These are phyloP conservation scores for Psix sp. DNA, from an alignment of 1,140 invertebrate genomes.

Conservation along the genomic window DNA sequence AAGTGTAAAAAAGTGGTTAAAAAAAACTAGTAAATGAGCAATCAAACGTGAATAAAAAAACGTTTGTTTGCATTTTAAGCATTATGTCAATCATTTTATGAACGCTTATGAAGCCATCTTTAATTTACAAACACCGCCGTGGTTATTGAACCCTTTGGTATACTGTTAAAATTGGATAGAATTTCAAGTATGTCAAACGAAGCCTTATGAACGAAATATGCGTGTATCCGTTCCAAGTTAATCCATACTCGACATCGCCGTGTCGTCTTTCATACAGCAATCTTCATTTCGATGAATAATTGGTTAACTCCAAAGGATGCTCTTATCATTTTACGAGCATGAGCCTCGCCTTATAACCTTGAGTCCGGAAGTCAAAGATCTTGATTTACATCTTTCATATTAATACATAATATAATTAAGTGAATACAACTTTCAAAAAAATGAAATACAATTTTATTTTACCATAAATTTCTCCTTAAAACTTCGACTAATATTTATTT, in stretches of 20 bases:
- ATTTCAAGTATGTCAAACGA: constrained; percentile 69
- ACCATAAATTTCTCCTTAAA: too few relatives aligned
- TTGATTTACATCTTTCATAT: constrained; percentile 27
- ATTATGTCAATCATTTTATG: too few relatives aligned
- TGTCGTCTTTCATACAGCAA: constrained; percentile 46
- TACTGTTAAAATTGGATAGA: constrained; percentile 68
- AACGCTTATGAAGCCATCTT: too few relatives aligned
- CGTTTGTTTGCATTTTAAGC: too few relatives aligned
- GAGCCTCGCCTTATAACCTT: constrained; percentile 11
- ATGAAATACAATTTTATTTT: too few relatives aligned
- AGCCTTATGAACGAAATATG: constrained; percentile 62
- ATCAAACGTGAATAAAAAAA: too few relatives aligned
- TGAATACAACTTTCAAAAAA: too few relatives aligned
- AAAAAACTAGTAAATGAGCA: too few relatives aligned
- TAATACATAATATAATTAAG: too few relatives aligned
- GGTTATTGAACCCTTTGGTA: constrained; percentile 57
- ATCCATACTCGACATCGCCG: constrained; percentile 47
- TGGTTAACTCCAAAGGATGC: constrained; percentile 13
- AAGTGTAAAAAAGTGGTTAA: too few relatives aligned
- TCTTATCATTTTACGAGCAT: constrained; percentile 39
- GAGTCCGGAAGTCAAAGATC: constrained; percentile 33
- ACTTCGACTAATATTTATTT: too few relatives aligned
- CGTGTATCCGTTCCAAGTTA: constrained; percentile 58
- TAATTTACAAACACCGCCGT: constrained; percentile 18
- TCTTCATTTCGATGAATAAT: constrained; percentile 49